Conservation (phyloP, 2,113 vertebrate genomes). For the Malurus alboscapulatus region DNA sequence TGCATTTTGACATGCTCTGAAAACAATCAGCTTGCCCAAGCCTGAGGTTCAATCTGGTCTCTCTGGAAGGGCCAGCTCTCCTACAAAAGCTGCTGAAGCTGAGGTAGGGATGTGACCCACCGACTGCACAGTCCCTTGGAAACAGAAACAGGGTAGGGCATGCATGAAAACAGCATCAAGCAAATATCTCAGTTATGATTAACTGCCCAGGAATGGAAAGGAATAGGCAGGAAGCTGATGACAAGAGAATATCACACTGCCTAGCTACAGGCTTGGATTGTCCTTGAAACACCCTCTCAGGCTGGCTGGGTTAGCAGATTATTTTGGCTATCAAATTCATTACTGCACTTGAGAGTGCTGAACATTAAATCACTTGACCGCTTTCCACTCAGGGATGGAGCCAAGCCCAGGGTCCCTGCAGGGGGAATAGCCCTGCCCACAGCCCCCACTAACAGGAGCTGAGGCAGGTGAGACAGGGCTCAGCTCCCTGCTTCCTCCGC, state of each 20-base stretch:
- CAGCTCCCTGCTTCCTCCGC: neutral
- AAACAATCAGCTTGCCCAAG: neutral
- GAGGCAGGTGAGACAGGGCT: neutral
- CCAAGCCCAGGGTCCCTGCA: neutral
- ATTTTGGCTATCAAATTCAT: neutral
- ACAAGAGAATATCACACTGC: neutral
- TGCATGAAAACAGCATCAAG: neutral
- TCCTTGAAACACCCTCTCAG: constrained; percentile 4
- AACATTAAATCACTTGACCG: neutral
- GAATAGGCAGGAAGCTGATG: neutral
- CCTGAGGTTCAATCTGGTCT: neutral
- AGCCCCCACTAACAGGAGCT: neutral
- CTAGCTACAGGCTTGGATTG: neutral
- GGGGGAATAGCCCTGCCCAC: neutral
- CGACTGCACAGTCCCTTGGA: fast-evolving
- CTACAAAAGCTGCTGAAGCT: neutral
- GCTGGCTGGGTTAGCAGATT: neutral
- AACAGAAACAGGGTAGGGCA: neutral
- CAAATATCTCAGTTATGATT: neutral
- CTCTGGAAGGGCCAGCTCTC: neutral
- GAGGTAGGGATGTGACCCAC: neutral
- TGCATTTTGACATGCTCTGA: neutral
- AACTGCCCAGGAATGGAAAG: neutral
- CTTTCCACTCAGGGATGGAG: neutral
- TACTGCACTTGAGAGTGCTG: neutral